Conservation (phyloP, 2,113 vertebrate species). For the Laticauda laticaudata region DNA sequence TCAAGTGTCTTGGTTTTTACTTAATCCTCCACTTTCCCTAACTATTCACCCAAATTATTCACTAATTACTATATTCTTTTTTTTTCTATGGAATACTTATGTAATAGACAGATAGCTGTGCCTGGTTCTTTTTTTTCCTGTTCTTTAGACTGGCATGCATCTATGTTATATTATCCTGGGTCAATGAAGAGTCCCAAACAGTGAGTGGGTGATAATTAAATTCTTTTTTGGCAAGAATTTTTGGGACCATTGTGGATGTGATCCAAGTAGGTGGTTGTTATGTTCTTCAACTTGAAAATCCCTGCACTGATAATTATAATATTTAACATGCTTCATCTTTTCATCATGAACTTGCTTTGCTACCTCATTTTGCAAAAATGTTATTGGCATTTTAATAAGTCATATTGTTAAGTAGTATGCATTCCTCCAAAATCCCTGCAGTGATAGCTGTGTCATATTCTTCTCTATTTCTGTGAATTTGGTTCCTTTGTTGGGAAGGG, state of each 20-base stretch:
- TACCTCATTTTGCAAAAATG: background rate
- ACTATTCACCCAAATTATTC: background rate
- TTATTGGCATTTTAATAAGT: background rate
- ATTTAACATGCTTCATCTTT: background rate
- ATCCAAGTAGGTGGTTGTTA: background rate
- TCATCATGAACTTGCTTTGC: background rate
- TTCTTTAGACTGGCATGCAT: background rate
- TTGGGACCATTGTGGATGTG: background rate
- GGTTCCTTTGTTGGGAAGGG: background rate
- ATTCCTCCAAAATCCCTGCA: background rate
- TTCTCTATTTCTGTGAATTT: background rate
- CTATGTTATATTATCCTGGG: background rate
- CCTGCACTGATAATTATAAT: background rate
- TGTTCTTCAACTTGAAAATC: background rate
- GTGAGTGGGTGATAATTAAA: background rate
- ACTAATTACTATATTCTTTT: background rate
- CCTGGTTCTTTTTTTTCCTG: background rate
- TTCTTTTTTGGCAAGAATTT: background rate
- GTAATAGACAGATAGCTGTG: background rate
- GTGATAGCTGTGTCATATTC: background rate
- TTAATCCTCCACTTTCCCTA: background rate
- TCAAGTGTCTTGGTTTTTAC: background rate
- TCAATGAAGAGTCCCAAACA: background rate
- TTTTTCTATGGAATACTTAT: background rate
- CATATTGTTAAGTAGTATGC: background rate